Conservation (phyloP, 2,113 vertebrate species). For the Poeciliopsis turrubarensis region DNA sequence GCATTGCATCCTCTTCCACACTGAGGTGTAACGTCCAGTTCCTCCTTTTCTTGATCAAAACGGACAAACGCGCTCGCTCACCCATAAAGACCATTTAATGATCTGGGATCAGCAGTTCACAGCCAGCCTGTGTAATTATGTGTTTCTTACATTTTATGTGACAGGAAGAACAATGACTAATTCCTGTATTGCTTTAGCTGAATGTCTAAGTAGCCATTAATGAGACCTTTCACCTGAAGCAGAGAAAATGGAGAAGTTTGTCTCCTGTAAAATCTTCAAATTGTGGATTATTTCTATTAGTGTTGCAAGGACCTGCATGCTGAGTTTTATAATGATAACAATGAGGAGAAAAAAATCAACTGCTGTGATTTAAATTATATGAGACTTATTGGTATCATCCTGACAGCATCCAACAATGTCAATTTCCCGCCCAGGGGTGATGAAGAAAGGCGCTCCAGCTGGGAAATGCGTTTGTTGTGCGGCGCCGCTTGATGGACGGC, state of each 20-base stretch:
- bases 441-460: slow-evolving; percentile 6
- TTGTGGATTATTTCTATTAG: background rate
- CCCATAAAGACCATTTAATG: slow-evolving; percentile 11
- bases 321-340: slow-evolving; percentile 2
- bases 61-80: background rate
- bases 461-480: slow-evolving; percentile 11
- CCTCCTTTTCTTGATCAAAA: background rate
- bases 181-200: background rate
- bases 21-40: background rate
- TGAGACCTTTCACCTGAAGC: background rate
- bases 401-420: slow-evolving; percentile 16
- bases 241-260: background rate
- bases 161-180: background rate
- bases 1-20: too few species aligned
- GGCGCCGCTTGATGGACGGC: slow-evolving; percentile 37
- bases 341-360: background rate
- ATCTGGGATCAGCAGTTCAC: slow-evolving; percentile 1
- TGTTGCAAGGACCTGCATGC: background rate
- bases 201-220: slow-evolving; percentile 1
- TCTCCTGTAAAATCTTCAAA: background rate
- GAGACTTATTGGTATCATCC: slow-evolving; percentile 7
- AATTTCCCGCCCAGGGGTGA: background rate
- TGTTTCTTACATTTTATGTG: slow-evolving; percentile 4
- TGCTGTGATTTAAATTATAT: slow-evolving; percentile 8
- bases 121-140: slow-evolving; percentile 4